A percentile compares a stretch with the other conserved stretches of the same genome.
phyloP scores from a whole-genome alignment of 2,888 invertebrate genomes.

The Clivina fossor region DNA sequence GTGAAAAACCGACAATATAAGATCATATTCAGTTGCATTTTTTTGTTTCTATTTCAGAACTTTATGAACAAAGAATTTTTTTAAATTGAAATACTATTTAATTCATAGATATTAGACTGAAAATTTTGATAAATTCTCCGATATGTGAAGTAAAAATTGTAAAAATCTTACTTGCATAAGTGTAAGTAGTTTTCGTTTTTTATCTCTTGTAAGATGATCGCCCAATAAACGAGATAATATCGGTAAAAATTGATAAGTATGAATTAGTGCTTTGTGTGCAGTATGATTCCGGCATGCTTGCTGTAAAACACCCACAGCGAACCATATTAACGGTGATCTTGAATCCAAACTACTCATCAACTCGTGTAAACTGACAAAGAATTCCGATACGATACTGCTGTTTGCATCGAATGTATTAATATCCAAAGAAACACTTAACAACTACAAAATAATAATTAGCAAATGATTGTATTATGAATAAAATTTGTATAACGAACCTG shows the following conservation, averaged over 20 bases:
- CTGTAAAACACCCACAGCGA: conserved; percentile 65
- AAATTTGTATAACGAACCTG: conserved; percentile 41
- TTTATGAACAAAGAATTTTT: too few species aligned
- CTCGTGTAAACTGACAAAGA: conserved; percentile 68
- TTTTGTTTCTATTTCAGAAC: too few species aligned
- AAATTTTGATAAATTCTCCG: too few species aligned
- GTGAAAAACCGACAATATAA: too few species aligned
- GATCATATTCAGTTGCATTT: too few species aligned
- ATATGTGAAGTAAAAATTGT: too few species aligned
- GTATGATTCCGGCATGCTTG: conserved; percentile 64
- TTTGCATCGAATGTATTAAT: conserved; percentile 68
- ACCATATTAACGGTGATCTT: conserved; percentile 64
- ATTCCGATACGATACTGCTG: conserved; percentile 63
- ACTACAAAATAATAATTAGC: conserved; percentile 54
- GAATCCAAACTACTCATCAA: conserved; percentile 61
- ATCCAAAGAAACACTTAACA: conserved; percentile 65
- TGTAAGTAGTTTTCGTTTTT: conserved; percentile 63
- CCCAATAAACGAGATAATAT: conserved; percentile 63
- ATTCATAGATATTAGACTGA: too few species aligned
- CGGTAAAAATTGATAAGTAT: conserved; percentile 71
- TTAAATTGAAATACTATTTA: too few species aligned
- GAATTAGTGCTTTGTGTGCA: conserved; percentile 64
- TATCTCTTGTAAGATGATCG: conserved; percentile 63
- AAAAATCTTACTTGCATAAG: conserved; percentile 67
- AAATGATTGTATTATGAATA: too few species aligned